Percentiles rank a stretch among this genome's conserved stretches.
These are phyloP conservation scores for Coregonus sp. DNA, from an alignment of 2,797 vertebrate genomes.

Conservation along the genomic window DNA sequence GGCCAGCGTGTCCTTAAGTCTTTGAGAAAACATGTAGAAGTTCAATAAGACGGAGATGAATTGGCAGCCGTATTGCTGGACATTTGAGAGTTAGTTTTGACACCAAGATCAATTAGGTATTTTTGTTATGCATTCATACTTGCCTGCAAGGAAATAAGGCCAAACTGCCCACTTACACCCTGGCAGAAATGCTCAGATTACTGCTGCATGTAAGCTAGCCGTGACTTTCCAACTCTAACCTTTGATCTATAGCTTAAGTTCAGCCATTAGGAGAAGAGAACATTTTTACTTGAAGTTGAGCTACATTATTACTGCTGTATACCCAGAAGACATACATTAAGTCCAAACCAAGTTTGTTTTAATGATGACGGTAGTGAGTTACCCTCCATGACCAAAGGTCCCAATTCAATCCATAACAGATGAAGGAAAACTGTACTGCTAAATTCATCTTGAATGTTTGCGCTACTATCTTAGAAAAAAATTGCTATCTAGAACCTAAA, in stretches of 20 bases:
- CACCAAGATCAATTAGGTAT: conserved; percentile 55
- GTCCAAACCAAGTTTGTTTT: too few species aligned
- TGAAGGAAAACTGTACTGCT: too few species aligned
- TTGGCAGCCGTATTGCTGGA: conserved; percentile 34
- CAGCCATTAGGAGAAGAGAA: conserved; percentile 13
- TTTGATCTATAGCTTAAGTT: conserved; percentile 39
- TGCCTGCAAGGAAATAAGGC: conserved; percentile 27
- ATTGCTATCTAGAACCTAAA: too few species aligned
- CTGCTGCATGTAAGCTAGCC: not conserved
- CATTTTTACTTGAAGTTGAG: conserved; percentile 9
- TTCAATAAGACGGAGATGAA: conserved; percentile 47
- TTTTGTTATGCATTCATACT: conserved; percentile 36
- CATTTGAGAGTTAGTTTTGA: conserved; percentile 52
- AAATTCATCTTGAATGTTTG: too few species aligned
- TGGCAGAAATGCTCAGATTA: not conserved
- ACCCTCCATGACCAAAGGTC: too few species aligned
- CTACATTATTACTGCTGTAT: not conserved
- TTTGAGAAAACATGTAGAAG: conserved; percentile 31
- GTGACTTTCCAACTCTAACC: conserved; percentile 13
- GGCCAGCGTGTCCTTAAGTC: conserved; percentile 13
- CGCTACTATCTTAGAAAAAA: too few species aligned
- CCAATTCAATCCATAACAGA: too few species aligned
- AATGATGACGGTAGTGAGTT: too few species aligned
- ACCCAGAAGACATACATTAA: too few species aligned
- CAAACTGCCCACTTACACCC: too few species aligned